Base-by-base conservation (phyloP, 2,888 invertebrate species). In the Orthosia incerta region DNA sequence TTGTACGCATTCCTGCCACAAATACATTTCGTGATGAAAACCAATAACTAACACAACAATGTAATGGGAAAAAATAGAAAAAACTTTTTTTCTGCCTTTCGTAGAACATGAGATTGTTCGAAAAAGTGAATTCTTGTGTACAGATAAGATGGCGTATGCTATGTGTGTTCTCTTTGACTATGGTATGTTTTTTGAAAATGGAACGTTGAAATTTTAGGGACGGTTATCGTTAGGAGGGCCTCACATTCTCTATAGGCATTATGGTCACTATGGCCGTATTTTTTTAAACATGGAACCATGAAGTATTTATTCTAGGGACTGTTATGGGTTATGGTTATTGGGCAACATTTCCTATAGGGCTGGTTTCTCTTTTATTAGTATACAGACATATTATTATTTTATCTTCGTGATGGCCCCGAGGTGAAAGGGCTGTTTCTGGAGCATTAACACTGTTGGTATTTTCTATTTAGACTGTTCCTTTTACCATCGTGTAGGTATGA, bases 1-100 rank as follows among this genome's bases (percentile, higher is more conserved):
- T 65, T 67, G 74, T 69, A 80, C 69, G 68, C 83, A 85, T 88
- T 85, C 83, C 66, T 20, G 51, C 78, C 11, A 68, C 71, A 80
- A 80, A 71, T 75, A 71, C 63, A 71, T 82, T 76, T 80, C 89
- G 90, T 90, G 90, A 87, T 87, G 70, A 39, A 71, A 74, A 74
- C 77, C 87, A 84, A 87, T 90, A 89, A 90, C 82, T 81, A 84
- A 83, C 80, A 55, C 20, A 82, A 78, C 76, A 79, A 80, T 72
- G 69, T 57, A 57, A 67, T 67, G 55, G 51, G n/a, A 79, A 82
- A 71, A 71, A 70, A 65, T 72, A 75, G 71, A 61, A 71, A 82
- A 83, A 79, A 31, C 20, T 18, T 50, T 86, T 86, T 73, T 78
- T 64, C 69, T 20, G 46, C 79, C 60, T 75, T 78, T 63, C 71